Evolutionary conservation across 2,888 invertebrate genomes (phyloP), one percentile per base, ranked within the genome.

Genomic region (Heliconius aoede): DNA sequence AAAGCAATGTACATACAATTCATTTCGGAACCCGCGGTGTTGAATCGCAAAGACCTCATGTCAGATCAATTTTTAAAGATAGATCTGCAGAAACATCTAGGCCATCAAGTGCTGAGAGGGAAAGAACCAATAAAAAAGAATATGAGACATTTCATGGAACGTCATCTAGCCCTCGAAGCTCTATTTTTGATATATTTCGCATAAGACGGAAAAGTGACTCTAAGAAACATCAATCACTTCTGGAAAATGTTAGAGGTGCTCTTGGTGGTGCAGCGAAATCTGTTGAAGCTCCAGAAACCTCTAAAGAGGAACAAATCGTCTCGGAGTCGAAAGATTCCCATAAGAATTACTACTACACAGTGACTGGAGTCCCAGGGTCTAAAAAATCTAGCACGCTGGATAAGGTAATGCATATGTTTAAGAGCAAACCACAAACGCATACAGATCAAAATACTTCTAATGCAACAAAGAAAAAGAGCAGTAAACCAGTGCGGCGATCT

Each of bases 91-190:
- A 92, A 65, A 83, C 88, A 26, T 87, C 91, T 11, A 86, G 94
- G 78, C 86, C 94, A 36, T 91, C 93, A 26, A 94, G 94, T 84
- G 86, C 90, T 67, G 94, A 94, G 76, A 88, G 94, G 81, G 93
- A 93, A 80, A 82, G 89, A 58, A 83, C 84, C 68, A 83, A 84
- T 75, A 86, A 86, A 73, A 94, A 93, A 83, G 93, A 91, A 84
- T 94, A 94, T 86, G 94, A 94, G 89, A 94, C 94, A 30, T 94
- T 94, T 85, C 94, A 94, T 81, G 94, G 94, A 79, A 94, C 94
- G 13, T 92, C 94, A 77, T 92, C 94, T 86, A 94, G 92, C 89
- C 93, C 93, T 82, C 87, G 93, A 83, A 93, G 92, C 84, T 94
- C 94, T 82, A 93, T 94, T 86, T 94, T 94, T 88, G 94, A 94